Evolutionary conservation across 2,888 invertebrate genomes (phyloP).

Genomic region (Odontocerum albicorne): DNA sequence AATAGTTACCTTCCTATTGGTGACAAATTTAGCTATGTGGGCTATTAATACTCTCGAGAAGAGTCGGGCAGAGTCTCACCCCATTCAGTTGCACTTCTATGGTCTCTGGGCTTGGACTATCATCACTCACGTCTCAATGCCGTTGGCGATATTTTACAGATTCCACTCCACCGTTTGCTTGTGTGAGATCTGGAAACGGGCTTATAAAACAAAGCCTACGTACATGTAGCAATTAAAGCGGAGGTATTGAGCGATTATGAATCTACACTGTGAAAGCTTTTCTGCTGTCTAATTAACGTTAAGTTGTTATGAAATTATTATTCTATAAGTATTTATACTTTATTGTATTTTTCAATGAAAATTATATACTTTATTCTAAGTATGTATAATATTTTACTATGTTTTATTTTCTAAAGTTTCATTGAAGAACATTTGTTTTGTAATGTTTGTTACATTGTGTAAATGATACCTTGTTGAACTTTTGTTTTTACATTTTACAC

Average conservation of each 20-base stretch:
- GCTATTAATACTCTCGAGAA: slow-evolving; percentile 92
- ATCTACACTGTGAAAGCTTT: too few species aligned
- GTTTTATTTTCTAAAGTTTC: too few species aligned
- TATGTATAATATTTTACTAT: too few species aligned
- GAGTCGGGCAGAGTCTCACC: slow-evolving; percentile 87
- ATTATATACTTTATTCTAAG: too few species aligned
- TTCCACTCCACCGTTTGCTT: slow-evolving; percentile 95
- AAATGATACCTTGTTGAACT: too few species aligned
- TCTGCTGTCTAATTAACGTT: too few species aligned
- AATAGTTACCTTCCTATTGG: slow-evolving; percentile 88
- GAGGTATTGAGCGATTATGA: slow-evolving; percentile 48
- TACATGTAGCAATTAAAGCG: slow-evolving; percentile 69
- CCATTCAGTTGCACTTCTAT: slow-evolving; percentile 89
- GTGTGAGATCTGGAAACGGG: slow-evolving; percentile 95
- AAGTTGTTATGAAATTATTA: slow-evolving; percentile 16
- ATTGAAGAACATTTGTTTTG: too few species aligned
- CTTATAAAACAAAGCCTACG: slow-evolving; percentile 89
- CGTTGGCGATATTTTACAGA: slow-evolving; percentile 88
- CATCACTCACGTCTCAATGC: slow-evolving; percentile 93
- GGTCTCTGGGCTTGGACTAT: slow-evolving; percentile 96
- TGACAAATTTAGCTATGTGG: slow-evolving; percentile 93
- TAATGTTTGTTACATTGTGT: too few species aligned
- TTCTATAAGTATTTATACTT: slow-evolving; percentile 11
- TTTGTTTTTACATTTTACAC: too few species aligned
- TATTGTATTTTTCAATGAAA: too few species aligned